Conservation (phyloP, 1,140 invertebrate genomes). For the Lamellibrachia luymesi region DNA sequence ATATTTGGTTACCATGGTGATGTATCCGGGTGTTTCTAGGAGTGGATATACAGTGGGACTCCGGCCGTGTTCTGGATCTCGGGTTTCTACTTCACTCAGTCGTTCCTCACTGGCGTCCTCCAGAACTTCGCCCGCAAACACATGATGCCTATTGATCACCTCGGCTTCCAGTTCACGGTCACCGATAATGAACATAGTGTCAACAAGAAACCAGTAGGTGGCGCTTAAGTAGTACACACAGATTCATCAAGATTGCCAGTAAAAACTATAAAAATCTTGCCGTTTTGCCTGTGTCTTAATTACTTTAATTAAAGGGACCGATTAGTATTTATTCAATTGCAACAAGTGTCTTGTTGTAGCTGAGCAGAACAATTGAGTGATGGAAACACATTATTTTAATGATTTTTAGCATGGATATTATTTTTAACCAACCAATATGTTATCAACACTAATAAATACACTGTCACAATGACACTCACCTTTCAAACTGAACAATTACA, state of each 20-base stretch:
- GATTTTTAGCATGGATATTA: no score
- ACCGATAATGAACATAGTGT: slow-evolving; percentile 43
- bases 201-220: slow-evolving; percentile 47
- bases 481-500: no score
- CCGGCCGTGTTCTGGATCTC: slow-evolving; percentile 57
- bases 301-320: slow-evolving; percentile 33
- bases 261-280: slow-evolving; percentile 20
- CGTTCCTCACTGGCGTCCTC: slow-evolving; percentile 56
- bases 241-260: neutral
- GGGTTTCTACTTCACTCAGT: slow-evolving; percentile 59
- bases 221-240: slow-evolving; percentile 7
- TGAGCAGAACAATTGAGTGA: no score
- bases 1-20: no score
- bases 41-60: slow-evolving; percentile 51
- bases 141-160: slow-evolving; percentile 57
- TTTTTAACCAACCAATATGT: no score
- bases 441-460: no score
- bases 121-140: slow-evolving; percentile 57
- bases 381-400: no score
- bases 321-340: neutral
- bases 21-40: slow-evolving; percentile 28
- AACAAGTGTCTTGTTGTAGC: neutral
- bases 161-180: slow-evolving; percentile 55
- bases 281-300: neutral
- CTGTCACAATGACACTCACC: no score